A percentile compares a stretch with the other conserved stretches of the same genome.
Evolutionary conservation across 1,140 invertebrate genomes (phyloP).

Genomic region (Heliconius congener): DNA sequence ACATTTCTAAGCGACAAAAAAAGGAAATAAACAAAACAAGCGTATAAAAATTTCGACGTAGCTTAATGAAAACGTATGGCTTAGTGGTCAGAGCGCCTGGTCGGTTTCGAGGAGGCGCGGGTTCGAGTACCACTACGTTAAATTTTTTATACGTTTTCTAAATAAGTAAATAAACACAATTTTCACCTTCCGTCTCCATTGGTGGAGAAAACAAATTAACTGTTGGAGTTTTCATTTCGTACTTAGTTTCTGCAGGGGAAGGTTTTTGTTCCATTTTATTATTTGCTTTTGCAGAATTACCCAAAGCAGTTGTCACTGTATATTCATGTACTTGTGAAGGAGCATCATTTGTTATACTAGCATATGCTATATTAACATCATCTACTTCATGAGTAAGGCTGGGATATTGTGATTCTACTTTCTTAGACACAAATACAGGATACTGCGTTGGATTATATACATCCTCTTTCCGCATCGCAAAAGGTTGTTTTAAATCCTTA

Average conservation of each 20-base stretch:
- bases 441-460: constrained; percentile 62
- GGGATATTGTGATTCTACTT: constrained; percentile 53
- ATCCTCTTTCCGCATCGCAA: constrained; percentile 58
- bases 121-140: too few relatives aligned
- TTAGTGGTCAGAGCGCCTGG: too few relatives aligned
- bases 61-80: too few relatives aligned
- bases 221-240: constrained; percentile 50
- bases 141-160: too few relatives aligned
- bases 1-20: too few relatives aligned
- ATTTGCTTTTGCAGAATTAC: constrained; percentile 39
- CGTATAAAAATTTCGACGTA: too few relatives aligned
- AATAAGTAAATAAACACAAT: background rate
- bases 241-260: constrained; percentile 45
- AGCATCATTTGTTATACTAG: constrained; percentile 45
- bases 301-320: constrained; percentile 50
- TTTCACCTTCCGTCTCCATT: constrained; percentile 85
- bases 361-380: constrained; percentile 42
- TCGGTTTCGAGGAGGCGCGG: too few relatives aligned
- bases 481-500: constrained; percentile 51
- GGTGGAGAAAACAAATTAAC: constrained; percentile 84
- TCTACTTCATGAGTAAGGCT: constrained; percentile 48
- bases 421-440: constrained; percentile 64
- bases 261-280: constrained; percentile 45
- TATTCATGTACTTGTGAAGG: constrained; percentile 52
- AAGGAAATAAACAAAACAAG: background rate